A percentile compares a stretch with the other conserved stretches of the same genome.
Conservation (phyloP, 2,113 vertebrate genomes). For the Glareola pratincola region DNA sequence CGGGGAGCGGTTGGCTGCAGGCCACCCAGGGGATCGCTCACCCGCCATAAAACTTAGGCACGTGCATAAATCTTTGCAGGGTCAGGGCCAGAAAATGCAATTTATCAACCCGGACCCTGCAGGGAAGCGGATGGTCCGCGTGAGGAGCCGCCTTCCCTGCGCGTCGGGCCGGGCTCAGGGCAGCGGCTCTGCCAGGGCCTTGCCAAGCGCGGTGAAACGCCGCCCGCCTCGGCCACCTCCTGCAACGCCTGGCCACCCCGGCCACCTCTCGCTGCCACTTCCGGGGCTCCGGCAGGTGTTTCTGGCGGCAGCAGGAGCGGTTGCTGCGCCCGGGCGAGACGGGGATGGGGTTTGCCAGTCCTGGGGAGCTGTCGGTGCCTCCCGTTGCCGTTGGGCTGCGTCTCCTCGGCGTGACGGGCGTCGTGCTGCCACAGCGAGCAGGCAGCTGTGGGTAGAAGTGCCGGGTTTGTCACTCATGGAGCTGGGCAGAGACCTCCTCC, state of each 20-base stretch:
- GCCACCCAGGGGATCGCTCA: background rate
- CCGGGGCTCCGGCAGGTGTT: background rate
- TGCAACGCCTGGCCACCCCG: background rate
- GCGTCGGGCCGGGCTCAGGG: background rate
- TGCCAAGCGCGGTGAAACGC: background rate
- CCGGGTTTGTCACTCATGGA: rapidly evolving
- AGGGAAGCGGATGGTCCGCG: background rate
- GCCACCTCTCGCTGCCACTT: background rate
- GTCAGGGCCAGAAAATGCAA: background rate
- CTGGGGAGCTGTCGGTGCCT: background rate
- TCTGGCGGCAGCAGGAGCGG: background rate
- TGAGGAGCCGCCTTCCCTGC: background rate
- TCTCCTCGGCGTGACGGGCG: rapidly evolving
- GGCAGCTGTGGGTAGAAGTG: background rate
- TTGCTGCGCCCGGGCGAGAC: background rate
- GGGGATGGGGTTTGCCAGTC: background rate
- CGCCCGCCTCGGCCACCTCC: background rate
- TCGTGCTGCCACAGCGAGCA: background rate
- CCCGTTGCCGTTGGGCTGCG: background rate
- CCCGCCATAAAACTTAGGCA: background rate
- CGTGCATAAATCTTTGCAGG: background rate
- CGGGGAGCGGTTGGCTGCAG: background rate
- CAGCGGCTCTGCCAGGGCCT: background rate
- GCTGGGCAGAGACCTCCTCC: background rate
- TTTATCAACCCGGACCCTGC: background rate